phyloP scores from a whole-genome alignment of 2,113 vertebrate genomes.

The Apodemus sylvaticus region DNA sequence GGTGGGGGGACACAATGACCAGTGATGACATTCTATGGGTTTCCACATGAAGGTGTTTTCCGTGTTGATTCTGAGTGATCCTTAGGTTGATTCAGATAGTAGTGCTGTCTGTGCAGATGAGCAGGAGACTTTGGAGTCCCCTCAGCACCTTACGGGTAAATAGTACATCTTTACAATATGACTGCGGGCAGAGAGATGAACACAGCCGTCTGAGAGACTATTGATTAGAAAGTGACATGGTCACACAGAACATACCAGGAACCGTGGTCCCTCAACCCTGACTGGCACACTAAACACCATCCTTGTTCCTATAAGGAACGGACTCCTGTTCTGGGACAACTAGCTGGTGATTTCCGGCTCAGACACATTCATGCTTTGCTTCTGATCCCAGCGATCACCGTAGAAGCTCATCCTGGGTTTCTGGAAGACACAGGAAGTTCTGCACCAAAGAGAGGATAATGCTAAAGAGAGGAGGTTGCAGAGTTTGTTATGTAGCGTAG shows the following conservation, averaged over 20 bases:
- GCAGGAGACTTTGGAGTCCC: background rate
- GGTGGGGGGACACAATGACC: background rate
- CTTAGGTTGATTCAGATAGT: slow-evolving; percentile 20
- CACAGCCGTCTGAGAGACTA: background rate
- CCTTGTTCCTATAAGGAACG: background rate
- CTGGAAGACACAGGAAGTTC: background rate
- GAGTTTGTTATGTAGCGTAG: background rate
- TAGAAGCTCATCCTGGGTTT: background rate
- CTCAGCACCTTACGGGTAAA: slow-evolving; percentile 47
- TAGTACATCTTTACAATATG: background rate
- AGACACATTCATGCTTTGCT: background rate
- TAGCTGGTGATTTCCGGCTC: rapidly evolving
- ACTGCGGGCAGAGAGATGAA: slow-evolving; percentile 28
- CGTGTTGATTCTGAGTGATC: slow-evolving; percentile 50
- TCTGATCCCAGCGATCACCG: background rate
- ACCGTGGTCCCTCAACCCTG: background rate
- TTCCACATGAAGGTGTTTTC: slow-evolving; percentile 80
- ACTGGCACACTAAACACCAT: background rate
- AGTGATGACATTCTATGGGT: slow-evolving; percentile 75
- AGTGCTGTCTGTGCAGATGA: background rate
- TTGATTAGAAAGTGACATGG: background rate
- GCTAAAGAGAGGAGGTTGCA: background rate
- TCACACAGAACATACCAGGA: background rate
- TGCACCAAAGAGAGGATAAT: background rate
- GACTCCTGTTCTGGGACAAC: background rate